Base-by-base conservation (phyloP, 1,140 invertebrate species). In the Phortica variegata region DNA sequence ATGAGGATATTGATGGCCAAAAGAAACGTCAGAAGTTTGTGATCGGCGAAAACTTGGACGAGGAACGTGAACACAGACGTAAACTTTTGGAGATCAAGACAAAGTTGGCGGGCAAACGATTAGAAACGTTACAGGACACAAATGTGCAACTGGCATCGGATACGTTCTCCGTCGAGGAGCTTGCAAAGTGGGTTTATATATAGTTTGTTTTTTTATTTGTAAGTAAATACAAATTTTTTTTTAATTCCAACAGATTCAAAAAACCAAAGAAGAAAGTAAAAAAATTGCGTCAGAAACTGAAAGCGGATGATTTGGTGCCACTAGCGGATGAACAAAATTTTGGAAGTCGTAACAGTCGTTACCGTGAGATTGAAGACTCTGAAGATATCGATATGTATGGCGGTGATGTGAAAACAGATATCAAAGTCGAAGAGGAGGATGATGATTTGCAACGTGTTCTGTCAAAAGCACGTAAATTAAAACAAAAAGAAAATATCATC, bases 201-300 rank as follows among this genome's bases (percentile, higher is more conserved):
- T 21, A n/a, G 90, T 16, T 20, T 16, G 29, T 15, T 15, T 10
- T 7, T 21, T 39, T 2, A 32, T 60, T 40, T 36, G 18, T 17
- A 20, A 1, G 40, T 42, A 42, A 37, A n/a, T 19, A 15, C 0
- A 5, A 9, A 7, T 31, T 6, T 33, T 16, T 23, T 12, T 16
- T 26, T 37, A n/a, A 29, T 8, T 15, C 12, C 12, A 9, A 29
- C 82, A 86, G 71, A 12, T 95, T 99, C 76, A 97, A 97, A 73
- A 98, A 98, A 77, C 82, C 89, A 20, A 97, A 95, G 72, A 96
- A 92, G 71, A 95, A 91, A 80, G 84, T 90, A 54, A 77, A 78
- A 56, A 75, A 81, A 65, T 69, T 82, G 15, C 66, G 81, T 4
- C 75, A 77, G 33, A 80, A 78, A 34, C 55, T 84, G 0, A 84